These are phyloP conservation scores for Ferdinandea cuprea DNA, from an alignment of 2,888 invertebrate genomes.

Conservation along the genomic window DNA sequence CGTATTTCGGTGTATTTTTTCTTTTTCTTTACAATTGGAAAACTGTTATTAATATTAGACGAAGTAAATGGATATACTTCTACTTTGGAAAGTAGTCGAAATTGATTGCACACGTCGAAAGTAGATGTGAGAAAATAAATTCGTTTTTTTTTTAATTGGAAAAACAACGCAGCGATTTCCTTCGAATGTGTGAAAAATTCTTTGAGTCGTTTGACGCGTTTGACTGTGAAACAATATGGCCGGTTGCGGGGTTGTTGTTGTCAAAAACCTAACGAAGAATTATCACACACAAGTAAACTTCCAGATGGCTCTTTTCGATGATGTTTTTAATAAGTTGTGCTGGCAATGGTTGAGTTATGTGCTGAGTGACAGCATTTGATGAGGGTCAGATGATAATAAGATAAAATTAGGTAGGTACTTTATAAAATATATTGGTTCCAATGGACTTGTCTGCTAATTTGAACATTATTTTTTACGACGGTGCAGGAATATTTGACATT, in stretches of 20 bases:
- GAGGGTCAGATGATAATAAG: too few species aligned
- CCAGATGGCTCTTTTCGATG: constrained; percentile 40
- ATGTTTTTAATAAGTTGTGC: constrained; percentile 13
- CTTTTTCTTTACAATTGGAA: constrained; percentile 4
- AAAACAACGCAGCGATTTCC: constrained; percentile 17
- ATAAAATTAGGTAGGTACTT: too few species aligned
- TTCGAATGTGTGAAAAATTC: constrained; percentile 11
- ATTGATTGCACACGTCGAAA: neutral
- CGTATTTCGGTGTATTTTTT: neutral
- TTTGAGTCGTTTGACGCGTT: constrained; percentile 61
- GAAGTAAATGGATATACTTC: neutral
- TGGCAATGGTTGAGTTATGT: neutral
- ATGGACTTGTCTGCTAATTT: too few species aligned
- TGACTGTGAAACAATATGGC: constrained; percentile 69
- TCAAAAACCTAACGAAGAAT: constrained; percentile 58
- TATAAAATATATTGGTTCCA: too few species aligned
- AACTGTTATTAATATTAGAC: neutral
- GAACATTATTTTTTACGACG: too few species aligned
- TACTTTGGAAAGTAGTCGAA: neutral
- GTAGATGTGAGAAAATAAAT: neutral
- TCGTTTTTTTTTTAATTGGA: constrained; percentile 1
- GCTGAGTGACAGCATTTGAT: neutral
- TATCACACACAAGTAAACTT: neutral
- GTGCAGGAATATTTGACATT: too few species aligned
- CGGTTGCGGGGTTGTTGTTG: constrained; percentile 64